Base-by-base conservation (phyloP, 92 coral and sea anemone species). In the Phenganax subtilis region DNA sequence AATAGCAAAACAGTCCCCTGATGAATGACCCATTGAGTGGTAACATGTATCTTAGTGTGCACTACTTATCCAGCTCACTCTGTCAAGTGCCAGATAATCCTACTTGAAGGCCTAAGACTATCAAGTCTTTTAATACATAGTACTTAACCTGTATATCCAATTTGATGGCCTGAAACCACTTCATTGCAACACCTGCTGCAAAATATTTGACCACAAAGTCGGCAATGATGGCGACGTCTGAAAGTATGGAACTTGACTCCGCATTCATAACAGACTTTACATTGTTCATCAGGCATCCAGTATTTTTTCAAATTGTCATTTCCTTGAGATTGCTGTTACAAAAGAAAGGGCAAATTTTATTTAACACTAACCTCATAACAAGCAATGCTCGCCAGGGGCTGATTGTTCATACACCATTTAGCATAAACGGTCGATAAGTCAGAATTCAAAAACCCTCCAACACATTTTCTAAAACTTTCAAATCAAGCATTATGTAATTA, bases 231-330 rank as follows among this genome's bases (percentile, higher is more conserved):
- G n/a, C 92, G 86, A 60, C 98, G 90, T 6, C 98, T 87, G 80
- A 94, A 94, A 7, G 98, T 90, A 80, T 94, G 90, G 83, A 94
- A 94, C 89, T 90, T 93, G 61, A 91, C 91, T 28, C 94, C 94
- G 87, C 98, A 93, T 78, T 93, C 98, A 61, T 93, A 93, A 71
- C 98, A 93, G 75, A 91, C 97, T 63, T 93, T 93, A 64, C 98
- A 92, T 80, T 89, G 84, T 61, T 94, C 97, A 84, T 94, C 98
- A 52, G 97, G 94, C 98, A 94, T 94, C 98, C 98, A 94, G 67
- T 94, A 94, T 80, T 94, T 97, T 82, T 90, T 94, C 71, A 94
- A 87, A 27, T 79, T 64, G 52, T 85, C 82, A 59, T 89, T 90
- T 51, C 88, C 89, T 70, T 88, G 86, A 77, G 91, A 91, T 62